Conservation (phyloP, 2,888 invertebrate genomes). For the Mesorhabditis sp. region DNA sequence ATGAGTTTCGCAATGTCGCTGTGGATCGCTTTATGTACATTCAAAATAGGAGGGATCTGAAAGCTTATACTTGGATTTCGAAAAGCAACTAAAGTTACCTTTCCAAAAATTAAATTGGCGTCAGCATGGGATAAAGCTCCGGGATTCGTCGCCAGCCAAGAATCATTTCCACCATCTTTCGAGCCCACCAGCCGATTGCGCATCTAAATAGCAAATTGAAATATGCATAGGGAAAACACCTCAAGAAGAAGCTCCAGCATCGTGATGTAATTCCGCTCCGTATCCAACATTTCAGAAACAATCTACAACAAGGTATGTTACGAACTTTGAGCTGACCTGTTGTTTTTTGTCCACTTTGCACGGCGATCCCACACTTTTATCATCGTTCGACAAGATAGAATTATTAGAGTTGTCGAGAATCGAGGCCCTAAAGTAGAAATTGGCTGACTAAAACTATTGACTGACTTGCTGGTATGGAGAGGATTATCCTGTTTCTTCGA, state of each 20-base stretch:
- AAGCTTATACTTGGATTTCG: not conserved
- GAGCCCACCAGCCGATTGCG: not conserved
- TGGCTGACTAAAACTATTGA: too few species aligned
- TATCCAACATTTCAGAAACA: not conserved
- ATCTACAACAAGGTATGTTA: not conserved
- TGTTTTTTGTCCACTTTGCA: slow-evolving; percentile 6
- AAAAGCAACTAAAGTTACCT: not conserved
- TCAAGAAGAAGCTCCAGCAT: not conserved
- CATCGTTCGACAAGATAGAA: not conserved
- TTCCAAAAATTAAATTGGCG: not conserved
- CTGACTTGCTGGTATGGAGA: not conserved
- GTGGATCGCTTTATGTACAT: not conserved
- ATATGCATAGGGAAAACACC: not conserved
- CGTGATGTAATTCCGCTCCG: not conserved
- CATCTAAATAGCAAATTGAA: not conserved
- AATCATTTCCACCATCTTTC: not conserved
- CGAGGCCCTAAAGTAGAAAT: not conserved
- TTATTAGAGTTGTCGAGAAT: slow-evolving; percentile 3
- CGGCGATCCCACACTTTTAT: not conserved
- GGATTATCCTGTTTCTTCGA: not conserved
- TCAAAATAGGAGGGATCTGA: not conserved
- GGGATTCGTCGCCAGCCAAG: not conserved
- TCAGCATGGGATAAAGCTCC: not conserved
- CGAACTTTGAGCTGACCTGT: not conserved
- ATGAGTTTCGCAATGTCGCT: not conserved